Conservation (phyloP, 2,113 vertebrate species). For the Cromileptes altivelis region DNA sequence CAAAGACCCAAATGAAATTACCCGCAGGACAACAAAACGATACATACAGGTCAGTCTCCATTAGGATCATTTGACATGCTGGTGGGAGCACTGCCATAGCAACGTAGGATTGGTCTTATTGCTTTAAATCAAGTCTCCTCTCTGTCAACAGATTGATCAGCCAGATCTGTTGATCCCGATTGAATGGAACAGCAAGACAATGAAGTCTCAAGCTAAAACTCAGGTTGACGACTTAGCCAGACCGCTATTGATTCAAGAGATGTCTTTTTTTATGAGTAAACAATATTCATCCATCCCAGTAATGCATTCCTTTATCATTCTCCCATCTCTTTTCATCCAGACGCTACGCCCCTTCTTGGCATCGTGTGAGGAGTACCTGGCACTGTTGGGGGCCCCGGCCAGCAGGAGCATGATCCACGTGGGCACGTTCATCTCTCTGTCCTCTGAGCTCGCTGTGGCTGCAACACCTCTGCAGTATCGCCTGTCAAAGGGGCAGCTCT, state of each 20-base stretch:
- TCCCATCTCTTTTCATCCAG: slow-evolving; percentile 34
- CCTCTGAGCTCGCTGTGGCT: slow-evolving; percentile 86
- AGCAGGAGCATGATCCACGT: slow-evolving; percentile 69
- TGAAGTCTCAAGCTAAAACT: slow-evolving; percentile 78
- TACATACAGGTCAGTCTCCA: slow-evolving; percentile 83
- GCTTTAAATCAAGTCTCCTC: slow-evolving; percentile 22
- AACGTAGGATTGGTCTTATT: neutral
- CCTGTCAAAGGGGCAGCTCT: slow-evolving; percentile 80
- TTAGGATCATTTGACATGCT: neutral
- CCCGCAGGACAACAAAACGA: slow-evolving; percentile 78
- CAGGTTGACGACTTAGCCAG: slow-evolving; percentile 77
- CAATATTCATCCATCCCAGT: neutral
- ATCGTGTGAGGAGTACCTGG: slow-evolving; percentile 82
- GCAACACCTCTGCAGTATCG: slow-evolving; percentile 84
- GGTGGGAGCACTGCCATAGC: neutral
- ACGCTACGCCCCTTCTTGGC: slow-evolving; percentile 85
- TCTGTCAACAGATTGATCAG: slow-evolving; percentile 90
- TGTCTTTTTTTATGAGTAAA: neutral
- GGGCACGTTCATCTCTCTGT: slow-evolving; percentile 85
- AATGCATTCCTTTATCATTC: slow-evolving; percentile 3
- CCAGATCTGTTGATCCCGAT: slow-evolving; percentile 90
- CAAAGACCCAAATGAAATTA: slow-evolving; percentile 78
- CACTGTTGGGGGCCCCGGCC: slow-evolving; percentile 82
- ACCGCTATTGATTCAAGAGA: neutral
- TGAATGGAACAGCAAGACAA: slow-evolving; percentile 83